Percentiles rank a stretch among this genome's conserved stretches.
phyloP scores from a whole-genome alignment of 2,113 vertebrate species.

The Rhinoderma darwinii region DNA sequence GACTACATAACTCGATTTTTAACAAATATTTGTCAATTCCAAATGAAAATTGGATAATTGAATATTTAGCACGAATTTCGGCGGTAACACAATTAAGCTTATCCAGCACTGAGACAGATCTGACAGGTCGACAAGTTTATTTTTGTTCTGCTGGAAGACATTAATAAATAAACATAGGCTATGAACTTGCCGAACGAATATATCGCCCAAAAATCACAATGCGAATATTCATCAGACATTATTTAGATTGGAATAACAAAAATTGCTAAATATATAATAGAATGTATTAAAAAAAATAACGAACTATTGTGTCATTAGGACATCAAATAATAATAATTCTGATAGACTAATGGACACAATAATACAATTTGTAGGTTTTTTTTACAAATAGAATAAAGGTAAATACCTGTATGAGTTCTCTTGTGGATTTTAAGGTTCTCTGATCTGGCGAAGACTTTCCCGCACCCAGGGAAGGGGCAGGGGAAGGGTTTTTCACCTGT shows the following conservation, averaged over 20 bases:
- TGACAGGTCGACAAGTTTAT: slow-evolving; percentile 63
- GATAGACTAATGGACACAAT: no score
- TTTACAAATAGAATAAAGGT: neutral
- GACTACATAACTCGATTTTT: slow-evolving; percentile 69
- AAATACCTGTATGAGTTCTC: slow-evolving; percentile 96
- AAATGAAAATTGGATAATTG: slow-evolving; percentile 59
- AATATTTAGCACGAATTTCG: slow-evolving; percentile 66
- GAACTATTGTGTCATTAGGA: no score
- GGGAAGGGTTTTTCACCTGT: slow-evolving; percentile 92
- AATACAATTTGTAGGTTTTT: no score
- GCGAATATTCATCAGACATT: neutral
- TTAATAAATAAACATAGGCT: slow-evolving; percentile 14
- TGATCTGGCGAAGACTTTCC: slow-evolving; percentile 96
- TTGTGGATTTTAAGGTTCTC: slow-evolving; percentile 99
- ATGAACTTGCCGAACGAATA: neutral
- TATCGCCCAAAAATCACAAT: neutral
- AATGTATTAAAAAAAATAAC: no score
- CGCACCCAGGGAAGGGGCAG: slow-evolving; percentile 78
- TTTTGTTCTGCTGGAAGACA: slow-evolving; percentile 24
- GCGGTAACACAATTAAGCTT: slow-evolving; percentile 54
- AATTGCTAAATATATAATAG: neutral
- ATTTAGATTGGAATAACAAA: no score
- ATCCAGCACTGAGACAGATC: slow-evolving; percentile 67
- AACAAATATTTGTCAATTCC: slow-evolving; percentile 60
- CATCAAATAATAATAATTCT: no score